Evolutionary conservation across 1,140 invertebrate genomes (phyloP).

Genomic region (Bombus confusus): DNA sequence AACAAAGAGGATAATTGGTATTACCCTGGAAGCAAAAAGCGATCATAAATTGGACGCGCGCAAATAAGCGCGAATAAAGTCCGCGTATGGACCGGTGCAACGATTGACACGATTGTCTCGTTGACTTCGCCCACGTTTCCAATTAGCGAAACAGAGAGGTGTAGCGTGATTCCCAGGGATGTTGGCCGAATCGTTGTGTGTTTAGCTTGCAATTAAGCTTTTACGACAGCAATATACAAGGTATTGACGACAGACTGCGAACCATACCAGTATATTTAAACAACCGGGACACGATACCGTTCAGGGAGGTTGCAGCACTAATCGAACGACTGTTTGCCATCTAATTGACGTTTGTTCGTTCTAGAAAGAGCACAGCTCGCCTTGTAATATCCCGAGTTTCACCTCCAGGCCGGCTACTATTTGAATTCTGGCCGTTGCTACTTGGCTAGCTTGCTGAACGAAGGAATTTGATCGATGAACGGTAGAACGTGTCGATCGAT

Average conservation of each 20-base stretch:
- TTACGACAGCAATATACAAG: background rate
- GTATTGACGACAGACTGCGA: background rate
- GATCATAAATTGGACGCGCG: background rate
- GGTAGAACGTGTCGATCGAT: conserved; percentile 10
- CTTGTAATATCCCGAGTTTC: background rate
- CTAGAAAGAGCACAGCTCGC: background rate
- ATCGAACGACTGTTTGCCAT: background rate
- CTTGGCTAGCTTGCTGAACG: background rate
- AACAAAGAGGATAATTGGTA: background rate
- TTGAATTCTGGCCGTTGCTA: background rate
- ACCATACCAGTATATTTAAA: background rate
- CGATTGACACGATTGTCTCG: conserved; percentile 1
- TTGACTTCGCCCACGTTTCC: background rate
- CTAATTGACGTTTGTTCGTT: background rate
- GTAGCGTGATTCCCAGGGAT: background rate
- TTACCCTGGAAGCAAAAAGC: background rate
- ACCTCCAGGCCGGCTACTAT: background rate
- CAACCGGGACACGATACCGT: background rate
- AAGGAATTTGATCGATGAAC: conserved; percentile 16
- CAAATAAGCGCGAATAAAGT: too few species aligned
- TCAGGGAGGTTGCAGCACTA: background rate
- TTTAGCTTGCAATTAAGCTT: background rate
- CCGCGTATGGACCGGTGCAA: background rate
- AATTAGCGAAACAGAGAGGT: conserved; percentile 8
- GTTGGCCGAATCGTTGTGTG: background rate